These are phyloP conservation scores for Leptodactylus fuscus DNA, from an alignment of 2,113 vertebrate genomes.

Conservation along the genomic window DNA sequence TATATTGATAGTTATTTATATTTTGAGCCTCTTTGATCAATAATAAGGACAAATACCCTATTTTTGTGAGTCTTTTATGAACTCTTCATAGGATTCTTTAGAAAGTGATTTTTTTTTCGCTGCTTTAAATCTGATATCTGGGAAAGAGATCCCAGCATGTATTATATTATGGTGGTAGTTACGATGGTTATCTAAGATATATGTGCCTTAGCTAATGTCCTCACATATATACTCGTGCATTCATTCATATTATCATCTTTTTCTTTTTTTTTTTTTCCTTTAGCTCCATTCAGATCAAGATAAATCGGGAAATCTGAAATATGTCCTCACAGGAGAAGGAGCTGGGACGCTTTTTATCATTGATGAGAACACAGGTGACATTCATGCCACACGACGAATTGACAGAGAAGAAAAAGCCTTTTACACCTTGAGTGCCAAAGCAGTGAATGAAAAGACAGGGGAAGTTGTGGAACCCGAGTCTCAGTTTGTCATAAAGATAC, in stretches of 20 bases:
- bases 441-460: constrained; percentile 81
- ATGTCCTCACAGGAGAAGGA: constrained; percentile 83
- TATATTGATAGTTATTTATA: no score
- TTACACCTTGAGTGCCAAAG: constrained; percentile 82
- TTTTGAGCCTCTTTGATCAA: no score
- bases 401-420: constrained; percentile 85
- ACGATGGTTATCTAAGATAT: background rate
- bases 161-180: background rate
- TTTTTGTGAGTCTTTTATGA: no score
- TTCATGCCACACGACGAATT: constrained; percentile 83
- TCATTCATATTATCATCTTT: constrained; percentile 8
- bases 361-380: constrained; percentile 85
- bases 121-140: background rate
- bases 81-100: background rate
- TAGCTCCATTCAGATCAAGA: constrained; percentile 85
- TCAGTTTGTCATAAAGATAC: constrained; percentile 86
- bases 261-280: constrained; percentile 44
- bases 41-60: no score
- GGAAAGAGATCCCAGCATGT: background rate
- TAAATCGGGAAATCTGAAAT: constrained; percentile 82
- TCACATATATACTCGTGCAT: background rate
- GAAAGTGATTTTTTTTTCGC: background rate
- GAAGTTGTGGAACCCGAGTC: constrained; percentile 83
- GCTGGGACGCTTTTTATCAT: constrained; percentile 85
- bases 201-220: background rate